Evolutionary conservation across 2,888 invertebrate species (phyloP).

Genomic region (Scaptomyza reducta): DNA sequence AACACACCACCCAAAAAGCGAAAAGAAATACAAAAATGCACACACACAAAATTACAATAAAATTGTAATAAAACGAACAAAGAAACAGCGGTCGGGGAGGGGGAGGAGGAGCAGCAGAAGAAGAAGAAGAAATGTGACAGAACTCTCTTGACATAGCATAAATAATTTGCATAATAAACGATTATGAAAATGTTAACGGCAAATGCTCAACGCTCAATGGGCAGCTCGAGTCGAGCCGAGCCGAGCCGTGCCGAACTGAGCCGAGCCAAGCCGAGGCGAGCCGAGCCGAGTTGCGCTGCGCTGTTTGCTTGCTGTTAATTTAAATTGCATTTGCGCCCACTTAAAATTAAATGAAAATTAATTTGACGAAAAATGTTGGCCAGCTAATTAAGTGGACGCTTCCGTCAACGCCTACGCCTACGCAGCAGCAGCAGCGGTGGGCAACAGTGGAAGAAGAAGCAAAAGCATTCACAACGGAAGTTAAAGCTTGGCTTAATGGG

Average conservation of each 20-base stretch:
- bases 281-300: conserved; percentile 6
- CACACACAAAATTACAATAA: conserved; percentile 30
- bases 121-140: background rate
- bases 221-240: background rate
- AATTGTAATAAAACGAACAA: conserved; percentile 25
- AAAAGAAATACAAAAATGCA: background rate
- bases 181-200: conserved; percentile 38
- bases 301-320: conserved; percentile 64
- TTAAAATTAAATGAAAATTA: conserved; percentile 75
- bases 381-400: conserved; percentile 67
- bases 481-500: conserved; percentile 71
- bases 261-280: background rate
- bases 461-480: conserved; percentile 57
- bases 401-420: conserved; percentile 33
- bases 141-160: conserved; percentile 18
- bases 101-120: background rate
- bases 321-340: conserved; percentile 77
- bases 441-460: conserved; percentile 20
- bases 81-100: background rate
- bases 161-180: conserved; percentile 49
- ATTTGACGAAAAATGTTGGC: conserved; percentile 58
- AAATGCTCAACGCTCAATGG: conserved; percentile 19
- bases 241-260: background rate
- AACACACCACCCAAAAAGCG: conserved; percentile 2
- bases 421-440: conserved; percentile 12